Evolutionary conservation across 2,888 invertebrate genomes (phyloP), one percentile per base, ranked within the genome.

Genomic region (Lasius fuliginosus): DNA sequence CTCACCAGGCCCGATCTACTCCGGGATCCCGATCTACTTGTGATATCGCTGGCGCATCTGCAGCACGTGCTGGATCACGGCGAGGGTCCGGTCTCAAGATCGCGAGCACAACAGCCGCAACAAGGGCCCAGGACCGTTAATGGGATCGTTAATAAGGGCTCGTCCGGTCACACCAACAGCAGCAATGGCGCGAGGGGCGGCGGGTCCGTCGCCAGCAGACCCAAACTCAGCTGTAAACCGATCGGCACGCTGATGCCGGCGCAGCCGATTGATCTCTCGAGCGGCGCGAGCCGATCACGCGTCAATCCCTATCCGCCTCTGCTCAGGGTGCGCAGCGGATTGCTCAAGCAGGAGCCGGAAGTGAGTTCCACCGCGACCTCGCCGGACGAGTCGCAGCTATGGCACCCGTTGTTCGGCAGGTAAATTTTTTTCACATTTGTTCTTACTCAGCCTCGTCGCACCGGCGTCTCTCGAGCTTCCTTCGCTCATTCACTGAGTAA

Each of bases 331-430:
- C 93, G 93, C 1, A 93, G 89, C 62, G 94, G 94, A 58, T 88
- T 94, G 18, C 89, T 94, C 42, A 94, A 94, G 69, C 94, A 94
- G 87, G 94, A 94, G 83, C 90, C 94, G 62, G 94, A 94, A 92
- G 94, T 95, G 6, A 94, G 93, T 71, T 94, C 94, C 4, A 94
- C 94, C 5, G 94, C 94, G 9, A 93, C 87, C 42, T 92, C 93
- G n/a, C 94, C 93, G 33, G 94, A 94, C 82, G 94, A 94, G 84
- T 94, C 97, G 92, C 97, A 97, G 88, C 95, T 98, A 74, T 98
- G 98, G 98, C 98, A 98, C 95, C 98, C 98, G 79, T 96, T 98
- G 71, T 98, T 98, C 95, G 97, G 98, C 96, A 98, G 97, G 98
- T 98, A 95, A 23, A 89, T 23, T 56, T 27, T 40, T 8, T 15